phyloP scores from a whole-genome alignment of 2,888 invertebrate genomes.

The Nowickia ferox region DNA sequence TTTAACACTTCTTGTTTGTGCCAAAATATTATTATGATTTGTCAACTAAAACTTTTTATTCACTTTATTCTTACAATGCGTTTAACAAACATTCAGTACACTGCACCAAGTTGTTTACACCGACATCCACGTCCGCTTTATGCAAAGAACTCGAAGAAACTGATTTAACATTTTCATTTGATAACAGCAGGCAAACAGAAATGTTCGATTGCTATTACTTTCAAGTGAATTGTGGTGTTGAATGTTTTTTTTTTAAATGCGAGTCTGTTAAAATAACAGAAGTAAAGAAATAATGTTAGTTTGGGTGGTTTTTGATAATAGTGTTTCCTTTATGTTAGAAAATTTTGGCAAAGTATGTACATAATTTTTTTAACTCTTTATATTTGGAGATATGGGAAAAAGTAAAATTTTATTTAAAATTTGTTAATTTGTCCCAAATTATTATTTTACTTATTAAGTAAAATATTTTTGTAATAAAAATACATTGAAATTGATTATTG shows the following conservation, averaged over 20 bases:
- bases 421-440: too few species aligned
- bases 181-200: conserved; percentile 11
- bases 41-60: conserved; percentile 36
- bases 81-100: conserved; percentile 3
- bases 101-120: not conserved
- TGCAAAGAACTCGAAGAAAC: conserved; percentile 63
- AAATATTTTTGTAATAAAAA: too few species aligned
- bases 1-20: conserved; percentile 31
- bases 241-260: not conserved
- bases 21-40: conserved; percentile 24
- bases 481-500: too few species aligned
- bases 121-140: conserved; percentile 39
- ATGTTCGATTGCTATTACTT: conserved; percentile 42
- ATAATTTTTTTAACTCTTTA: too few species aligned
- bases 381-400: too few species aligned
- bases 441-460: too few species aligned
- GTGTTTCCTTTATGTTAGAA: not conserved
- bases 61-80: conserved; percentile 44
- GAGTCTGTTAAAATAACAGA: not conserved
- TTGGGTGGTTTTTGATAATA: not conserved
- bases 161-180: conserved; percentile 42
- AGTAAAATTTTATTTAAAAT: too few species aligned
- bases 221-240: conserved; percentile 39
- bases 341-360: not conserved
- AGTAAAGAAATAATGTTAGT: not conserved